Conservation (phyloP, 92 coral and sea anemone genomes). For the Zoanthus sociatus region DNA sequence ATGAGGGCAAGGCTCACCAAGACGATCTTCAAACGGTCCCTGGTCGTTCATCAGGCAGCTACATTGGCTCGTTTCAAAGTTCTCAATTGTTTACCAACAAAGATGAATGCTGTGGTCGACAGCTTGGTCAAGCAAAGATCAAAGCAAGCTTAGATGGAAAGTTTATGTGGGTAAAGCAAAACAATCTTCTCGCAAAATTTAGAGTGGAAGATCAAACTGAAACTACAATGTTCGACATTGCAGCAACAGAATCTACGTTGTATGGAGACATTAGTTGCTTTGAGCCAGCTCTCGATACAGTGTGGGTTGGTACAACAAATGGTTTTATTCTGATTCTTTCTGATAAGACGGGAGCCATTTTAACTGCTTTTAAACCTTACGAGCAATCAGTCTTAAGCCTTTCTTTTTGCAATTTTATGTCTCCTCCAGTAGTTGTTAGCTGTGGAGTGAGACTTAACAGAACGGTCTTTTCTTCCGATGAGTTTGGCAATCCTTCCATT, state of each 20-base stretch:
- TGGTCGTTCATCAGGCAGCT: too few species aligned
- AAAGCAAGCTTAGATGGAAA: conserved; percentile 14
- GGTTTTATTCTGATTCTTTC: too few species aligned
- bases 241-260: neutral
- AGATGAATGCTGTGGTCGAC: neutral
- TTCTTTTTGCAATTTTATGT: neutral
- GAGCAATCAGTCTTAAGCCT: too few species aligned
- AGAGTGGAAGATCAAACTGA: too few species aligned
- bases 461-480: too few species aligned
- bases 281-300: conserved; percentile 11
- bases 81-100: neutral
- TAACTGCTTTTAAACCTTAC: too few species aligned
- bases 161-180: conserved; percentile 26
- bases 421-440: neutral
- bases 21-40: neutral
- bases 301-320: too few species aligned
- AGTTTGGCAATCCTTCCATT: too few species aligned
- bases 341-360: too few species aligned
- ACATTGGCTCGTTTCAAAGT: too few species aligned
- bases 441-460: neutral
- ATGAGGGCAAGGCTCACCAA: neutral
- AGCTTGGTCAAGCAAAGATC: neutral
- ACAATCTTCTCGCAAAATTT: neutral
- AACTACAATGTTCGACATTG: neutral
- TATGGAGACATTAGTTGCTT: conserved; percentile 33